Evolutionary conservation across 53 echinoderm and acorn worm species (phyloP).

Genomic region (Actinopyga echinites): DNA sequence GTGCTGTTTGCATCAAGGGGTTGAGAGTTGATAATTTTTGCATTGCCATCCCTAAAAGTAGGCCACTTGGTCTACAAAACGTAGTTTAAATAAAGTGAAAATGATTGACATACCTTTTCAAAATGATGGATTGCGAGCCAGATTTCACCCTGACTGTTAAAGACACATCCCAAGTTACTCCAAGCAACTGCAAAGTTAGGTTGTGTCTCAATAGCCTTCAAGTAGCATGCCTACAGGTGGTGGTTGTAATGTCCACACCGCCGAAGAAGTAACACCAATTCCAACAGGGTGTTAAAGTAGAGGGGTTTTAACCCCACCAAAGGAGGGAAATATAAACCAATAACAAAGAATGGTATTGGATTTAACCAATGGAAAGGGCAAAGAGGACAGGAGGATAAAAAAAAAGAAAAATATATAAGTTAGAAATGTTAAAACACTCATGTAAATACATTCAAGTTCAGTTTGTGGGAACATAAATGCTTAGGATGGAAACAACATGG

Average conservation of each 20-base stretch:
- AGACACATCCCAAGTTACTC: slow-evolving; percentile 98
- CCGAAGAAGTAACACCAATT: neutral
- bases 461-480: slow-evolving; percentile 35
- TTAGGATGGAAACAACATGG: slow-evolving; percentile 9
- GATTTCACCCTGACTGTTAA: slow-evolving; percentile 96
- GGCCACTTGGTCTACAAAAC: no score
- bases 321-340: neutral
- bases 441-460: slow-evolving; percentile 6
- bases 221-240: slow-evolving; percentile 80
- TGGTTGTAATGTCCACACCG: neutral
- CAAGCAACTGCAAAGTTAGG: slow-evolving; percentile 99
- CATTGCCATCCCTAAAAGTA: no score
- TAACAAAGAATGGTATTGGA: neutral
- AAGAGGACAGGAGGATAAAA: neutral
- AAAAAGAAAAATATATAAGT: slow-evolving; percentile 18
- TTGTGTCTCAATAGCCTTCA: slow-evolving; percentile 98
- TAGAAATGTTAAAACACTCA: neutral
- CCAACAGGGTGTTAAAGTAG: neutral
- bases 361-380: neutral
- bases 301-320: neutral
- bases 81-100: neutral
- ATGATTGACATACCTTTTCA: slow-evolving; percentile 75
- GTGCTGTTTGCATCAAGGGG: no score
- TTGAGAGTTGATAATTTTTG: no score
- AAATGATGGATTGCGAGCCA: slow-evolving; percentile 99